Evolutionary conservation across 1,140 invertebrate genomes (phyloP).

Genomic region (Lepidostoma basale): DNA sequence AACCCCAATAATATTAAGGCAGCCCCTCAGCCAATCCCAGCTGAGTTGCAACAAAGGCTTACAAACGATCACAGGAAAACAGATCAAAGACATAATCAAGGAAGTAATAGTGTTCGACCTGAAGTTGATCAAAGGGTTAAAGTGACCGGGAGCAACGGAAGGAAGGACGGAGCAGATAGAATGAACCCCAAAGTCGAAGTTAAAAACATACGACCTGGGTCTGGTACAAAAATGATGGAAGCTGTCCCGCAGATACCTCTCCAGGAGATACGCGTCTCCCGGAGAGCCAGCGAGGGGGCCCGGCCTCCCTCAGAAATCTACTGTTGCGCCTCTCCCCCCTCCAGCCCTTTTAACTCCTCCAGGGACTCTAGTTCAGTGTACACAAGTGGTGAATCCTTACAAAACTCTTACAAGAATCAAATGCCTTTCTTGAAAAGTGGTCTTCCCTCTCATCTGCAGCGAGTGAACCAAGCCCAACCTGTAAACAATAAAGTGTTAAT

Average conservation of each 20-base stretch:
- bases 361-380: slow-evolving; percentile 39
- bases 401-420: slow-evolving; percentile 39
- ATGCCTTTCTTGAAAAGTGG: slow-evolving; percentile 29
- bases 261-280: slow-evolving; percentile 52
- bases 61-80: slow-evolving; percentile 31
- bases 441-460: slow-evolving; percentile 23
- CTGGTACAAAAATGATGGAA: slow-evolving; percentile 19
- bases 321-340: slow-evolving; percentile 39
- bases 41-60: slow-evolving; percentile 34
- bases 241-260: slow-evolving; percentile 59
- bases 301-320: slow-evolving; percentile 22
- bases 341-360: slow-evolving; percentile 41
- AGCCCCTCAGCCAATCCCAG: slow-evolving; percentile 23
- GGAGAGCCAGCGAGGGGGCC: slow-evolving; percentile 62
- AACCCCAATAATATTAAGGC: slow-evolving; percentile 37
- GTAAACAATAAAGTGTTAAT: slow-evolving; percentile 28
- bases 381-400: slow-evolving; percentile 35
- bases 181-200: slow-evolving; percentile 3
- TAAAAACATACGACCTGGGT: not conserved
- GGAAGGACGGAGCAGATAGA: not conserved
- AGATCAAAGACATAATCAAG: slow-evolving; percentile 4
- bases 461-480: slow-evolving; percentile 18
- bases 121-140: not conserved
- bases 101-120: not conserved
- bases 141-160: not conserved